phyloP scores from a whole-genome alignment of 1,140 invertebrate genomes.

The Gryllus bimaculatus region DNA sequence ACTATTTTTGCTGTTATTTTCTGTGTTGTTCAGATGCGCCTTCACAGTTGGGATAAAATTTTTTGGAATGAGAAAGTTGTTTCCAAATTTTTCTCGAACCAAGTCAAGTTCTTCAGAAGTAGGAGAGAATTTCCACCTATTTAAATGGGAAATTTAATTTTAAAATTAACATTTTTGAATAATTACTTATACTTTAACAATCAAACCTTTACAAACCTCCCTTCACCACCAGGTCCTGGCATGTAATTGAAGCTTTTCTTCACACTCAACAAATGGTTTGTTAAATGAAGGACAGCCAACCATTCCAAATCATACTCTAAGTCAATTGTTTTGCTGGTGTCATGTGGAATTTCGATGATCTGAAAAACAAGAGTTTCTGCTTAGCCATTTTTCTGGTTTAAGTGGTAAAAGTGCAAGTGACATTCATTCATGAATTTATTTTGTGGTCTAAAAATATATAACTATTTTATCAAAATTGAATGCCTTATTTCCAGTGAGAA shows the following conservation, averaged over 20 bases:
- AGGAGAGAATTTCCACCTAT: constrained; percentile 65
- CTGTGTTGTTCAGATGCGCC: constrained; percentile 43
- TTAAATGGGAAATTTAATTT: constrained; percentile 2
- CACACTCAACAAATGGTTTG: constrained; percentile 78
- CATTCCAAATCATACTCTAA: constrained; percentile 88
- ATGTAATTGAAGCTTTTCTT: constrained; percentile 60
- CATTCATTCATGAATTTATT: neutral
- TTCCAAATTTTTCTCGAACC: constrained; percentile 54
- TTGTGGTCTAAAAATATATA: neutral
- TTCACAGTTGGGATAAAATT: constrained; percentile 69
- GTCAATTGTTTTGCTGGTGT: constrained; percentile 43
- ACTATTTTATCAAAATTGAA: no score
- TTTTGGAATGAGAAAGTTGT: constrained; percentile 56
- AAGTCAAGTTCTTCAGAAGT: constrained; percentile 59
- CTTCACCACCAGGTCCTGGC: constrained; percentile 59
- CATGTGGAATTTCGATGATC: constrained; percentile 39
- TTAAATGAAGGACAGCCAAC: constrained; percentile 76
- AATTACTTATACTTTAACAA: constrained; percentile 14
- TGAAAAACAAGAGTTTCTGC: constrained; percentile 14
- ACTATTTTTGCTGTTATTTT: neutral
- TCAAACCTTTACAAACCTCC: constrained; percentile 41
- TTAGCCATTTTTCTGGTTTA: neutral
- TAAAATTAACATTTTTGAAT: constrained; percentile 14
- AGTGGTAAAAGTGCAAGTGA: neutral
- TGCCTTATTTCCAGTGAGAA: neutral